Conservation (phyloP, 2,888 invertebrate species). For the Ptycholaimellus sp. region DNA sequence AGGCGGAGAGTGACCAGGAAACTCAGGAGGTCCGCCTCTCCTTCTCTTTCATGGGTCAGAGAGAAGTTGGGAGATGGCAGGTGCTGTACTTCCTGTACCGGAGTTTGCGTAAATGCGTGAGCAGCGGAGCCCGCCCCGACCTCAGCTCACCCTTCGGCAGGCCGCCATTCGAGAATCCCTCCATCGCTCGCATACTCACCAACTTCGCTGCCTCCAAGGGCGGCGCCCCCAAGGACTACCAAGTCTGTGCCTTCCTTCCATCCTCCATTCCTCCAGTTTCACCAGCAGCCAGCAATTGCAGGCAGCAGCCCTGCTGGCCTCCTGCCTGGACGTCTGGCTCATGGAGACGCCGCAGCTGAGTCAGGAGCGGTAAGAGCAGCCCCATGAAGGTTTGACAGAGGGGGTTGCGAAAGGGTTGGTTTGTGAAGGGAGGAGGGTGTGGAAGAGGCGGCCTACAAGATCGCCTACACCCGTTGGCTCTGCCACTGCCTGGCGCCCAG, state of each 20-base stretch:
- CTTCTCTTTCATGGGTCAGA: no score
- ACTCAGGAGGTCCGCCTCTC: no score
- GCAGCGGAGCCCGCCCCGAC: not conserved
- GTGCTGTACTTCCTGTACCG: not conserved
- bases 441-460: not conserved
- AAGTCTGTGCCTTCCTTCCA: no score
- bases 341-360: not conserved
- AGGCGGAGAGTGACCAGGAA: no score
- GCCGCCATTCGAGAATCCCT: not conserved
- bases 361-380: no score
- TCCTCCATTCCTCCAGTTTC: no score
- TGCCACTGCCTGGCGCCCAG: not conserved
- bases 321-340: not conserved
- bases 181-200: not conserved
- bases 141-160: not conserved
- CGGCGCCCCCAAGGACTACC: no score
- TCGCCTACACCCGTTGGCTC: slow-evolving; percentile 1
- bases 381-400: no score
- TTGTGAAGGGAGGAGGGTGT: no score
- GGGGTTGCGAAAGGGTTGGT: no score
- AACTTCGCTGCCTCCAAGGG: not conserved
- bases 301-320: not conserved
- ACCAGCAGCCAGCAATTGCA: not conserved
- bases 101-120: not conserved
- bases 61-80: no score